Evolutionary conservation across 2,888 invertebrate species (phyloP).

Genomic region (Eristalinus sepulchralis): DNA sequence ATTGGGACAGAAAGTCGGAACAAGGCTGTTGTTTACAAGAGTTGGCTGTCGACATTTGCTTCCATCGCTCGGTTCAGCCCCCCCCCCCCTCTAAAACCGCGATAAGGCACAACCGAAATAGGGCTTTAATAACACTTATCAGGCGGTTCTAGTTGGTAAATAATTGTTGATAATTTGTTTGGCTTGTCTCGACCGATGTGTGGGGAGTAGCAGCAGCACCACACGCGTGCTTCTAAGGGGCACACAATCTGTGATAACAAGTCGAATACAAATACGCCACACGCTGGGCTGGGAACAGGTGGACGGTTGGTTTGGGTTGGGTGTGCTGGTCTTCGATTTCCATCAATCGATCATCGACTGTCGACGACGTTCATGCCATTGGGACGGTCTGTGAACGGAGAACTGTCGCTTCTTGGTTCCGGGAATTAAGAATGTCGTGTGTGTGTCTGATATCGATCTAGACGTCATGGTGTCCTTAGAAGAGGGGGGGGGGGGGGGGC

Average conservation of each 20-base stretch:
- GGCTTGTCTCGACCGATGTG: not conserved
- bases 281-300: not conserved
- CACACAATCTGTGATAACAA: slow-evolving; percentile 10
- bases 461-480: not conserved
- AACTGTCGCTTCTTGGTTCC: not conserved
- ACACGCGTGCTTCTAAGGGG: slow-evolving; percentile 4
- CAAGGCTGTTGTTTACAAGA: slow-evolving; percentile 32
- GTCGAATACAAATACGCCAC: not conserved
- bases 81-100: not conserved
- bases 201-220: not conserved
- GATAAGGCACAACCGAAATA: slow-evolving; percentile 36
- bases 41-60: slow-evolving; percentile 12
- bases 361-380: not conserved
- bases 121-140: slow-evolving; percentile 25
- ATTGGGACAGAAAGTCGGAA: not conserved
- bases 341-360: not conserved
- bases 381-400: not conserved
- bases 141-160: slow-evolving; percentile 37
- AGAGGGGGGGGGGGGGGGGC: not conserved
- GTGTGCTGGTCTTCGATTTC: not conserved
- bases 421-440: not conserved
- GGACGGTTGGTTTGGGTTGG: slow-evolving; percentile 3
- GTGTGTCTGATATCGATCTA: not conserved
- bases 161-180: slow-evolving; percentile 31
- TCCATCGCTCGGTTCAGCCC: no score